phyloP scores from a whole-genome alignment of 2,797 vertebrate species.

The Hyperoplus immaculatus region DNA sequence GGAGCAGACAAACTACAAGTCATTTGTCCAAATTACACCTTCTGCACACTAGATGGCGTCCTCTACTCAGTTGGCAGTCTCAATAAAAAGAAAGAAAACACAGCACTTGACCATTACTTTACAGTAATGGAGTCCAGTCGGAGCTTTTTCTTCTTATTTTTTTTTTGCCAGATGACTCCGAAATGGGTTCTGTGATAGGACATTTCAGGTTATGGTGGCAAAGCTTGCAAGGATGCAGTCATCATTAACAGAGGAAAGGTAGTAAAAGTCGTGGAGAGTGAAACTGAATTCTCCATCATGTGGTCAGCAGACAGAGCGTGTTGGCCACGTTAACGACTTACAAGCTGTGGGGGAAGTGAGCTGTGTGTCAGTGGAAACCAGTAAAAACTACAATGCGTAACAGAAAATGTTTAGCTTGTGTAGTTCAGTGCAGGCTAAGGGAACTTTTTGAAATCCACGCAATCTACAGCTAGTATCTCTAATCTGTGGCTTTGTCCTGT shows the following conservation, averaged over 20 bases:
- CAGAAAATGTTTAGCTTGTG: not conserved
- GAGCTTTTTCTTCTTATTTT: constrained; percentile 35
- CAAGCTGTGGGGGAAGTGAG: constrained; percentile 46
- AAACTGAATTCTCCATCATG: constrained; percentile 36
- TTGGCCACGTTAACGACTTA: constrained; percentile 47
- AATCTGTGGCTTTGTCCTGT: constrained; percentile 5
- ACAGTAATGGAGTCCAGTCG: constrained; percentile 47
- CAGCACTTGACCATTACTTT: constrained; percentile 43
- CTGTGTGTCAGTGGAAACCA: constrained; percentile 54
- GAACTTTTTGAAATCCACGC: constrained; percentile 7
- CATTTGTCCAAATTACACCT: constrained; percentile 13
- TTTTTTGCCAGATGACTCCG: constrained; percentile 38
- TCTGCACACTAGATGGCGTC: constrained; percentile 73
- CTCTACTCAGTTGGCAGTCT: constrained; percentile 30
- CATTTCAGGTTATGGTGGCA: constrained; percentile 49
- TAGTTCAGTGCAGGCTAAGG: not conserved
- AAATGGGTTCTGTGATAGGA: constrained; percentile 49
- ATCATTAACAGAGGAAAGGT: constrained; percentile 49
- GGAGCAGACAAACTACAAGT: constrained; percentile 17
- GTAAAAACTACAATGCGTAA: constrained; percentile 62
- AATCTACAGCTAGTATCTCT: not conserved
- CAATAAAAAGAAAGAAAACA: not conserved
- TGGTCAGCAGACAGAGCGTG: constrained; percentile 16
- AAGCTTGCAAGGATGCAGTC: constrained; percentile 45
- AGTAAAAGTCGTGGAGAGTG: constrained; percentile 55